Percentiles rank a stretch among this genome's conserved stretches.
Evolutionary conservation across 2,888 invertebrate species (phyloP).

Genomic region (Acronicta alni): DNA sequence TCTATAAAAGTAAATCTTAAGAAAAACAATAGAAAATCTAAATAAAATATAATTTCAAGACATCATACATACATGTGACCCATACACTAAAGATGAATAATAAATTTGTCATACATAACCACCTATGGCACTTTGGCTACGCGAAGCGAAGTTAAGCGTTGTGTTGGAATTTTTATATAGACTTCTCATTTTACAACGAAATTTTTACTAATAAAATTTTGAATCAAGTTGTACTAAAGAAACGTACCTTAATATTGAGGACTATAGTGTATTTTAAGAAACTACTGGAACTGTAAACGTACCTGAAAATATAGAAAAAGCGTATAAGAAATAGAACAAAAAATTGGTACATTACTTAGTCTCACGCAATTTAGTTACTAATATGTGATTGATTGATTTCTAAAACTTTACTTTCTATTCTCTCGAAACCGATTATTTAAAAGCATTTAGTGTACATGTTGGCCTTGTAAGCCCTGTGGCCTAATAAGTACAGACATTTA

Average conservation of each 20-base stretch:
- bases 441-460: constrained; percentile 17
- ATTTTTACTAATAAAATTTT: background rate
- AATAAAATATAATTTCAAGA: too few species aligned
- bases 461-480: too few species aligned
- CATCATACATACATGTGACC: background rate
- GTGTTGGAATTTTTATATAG: background rate
- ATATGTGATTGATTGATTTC: too few species aligned
- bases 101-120: constrained; percentile 15
- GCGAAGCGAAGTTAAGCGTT: background rate
- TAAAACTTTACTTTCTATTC: too few species aligned
- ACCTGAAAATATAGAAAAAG: constrained; percentile 37
- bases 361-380: background rate
- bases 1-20: too few species aligned
- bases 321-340: background rate
- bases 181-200: background rate
- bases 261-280: background rate
- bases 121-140: background rate
- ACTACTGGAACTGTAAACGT: constrained; percentile 17
- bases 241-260: constrained; percentile 18
- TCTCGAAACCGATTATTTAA: constrained; percentile 22
- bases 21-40: too few species aligned
- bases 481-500: constrained; percentile 19
- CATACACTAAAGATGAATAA: constrained; percentile 18
- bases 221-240: background rate
- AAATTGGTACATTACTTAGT: background rate